A percentile compares a stretch with the other conserved stretches of the same genome.
These are phyloP conservation scores for Metalampra italica DNA, from an alignment of 2,888 invertebrate species.

Conservation along the genomic window DNA sequence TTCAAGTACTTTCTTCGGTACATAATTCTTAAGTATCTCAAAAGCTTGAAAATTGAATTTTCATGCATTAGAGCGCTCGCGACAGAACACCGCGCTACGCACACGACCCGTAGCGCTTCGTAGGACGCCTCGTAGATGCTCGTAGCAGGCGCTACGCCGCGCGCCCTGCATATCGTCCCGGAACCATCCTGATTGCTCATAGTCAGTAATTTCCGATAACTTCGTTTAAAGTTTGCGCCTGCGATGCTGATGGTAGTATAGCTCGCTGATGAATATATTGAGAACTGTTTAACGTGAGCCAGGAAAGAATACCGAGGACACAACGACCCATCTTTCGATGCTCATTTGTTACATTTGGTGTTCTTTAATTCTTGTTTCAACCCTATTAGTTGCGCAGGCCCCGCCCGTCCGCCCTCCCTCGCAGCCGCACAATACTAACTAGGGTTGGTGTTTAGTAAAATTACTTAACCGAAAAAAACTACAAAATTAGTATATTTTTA, in stretches of 20 bases:
- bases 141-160: conserved; percentile 15
- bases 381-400: too few relatives aligned
- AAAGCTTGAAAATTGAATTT: conserved; percentile 4
- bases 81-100: not conserved
- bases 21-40: conserved; percentile 5
- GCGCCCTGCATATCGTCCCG: conserved; percentile 13
- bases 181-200: conserved; percentile 29
- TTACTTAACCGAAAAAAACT: too few relatives aligned
- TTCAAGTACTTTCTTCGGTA: not conserved
- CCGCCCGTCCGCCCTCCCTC: too few relatives aligned
- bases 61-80: not conserved
- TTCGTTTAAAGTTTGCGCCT: conserved; percentile 12
- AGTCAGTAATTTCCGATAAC: conserved; percentile 20
- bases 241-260: not conserved
- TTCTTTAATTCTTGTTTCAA: too few relatives aligned
- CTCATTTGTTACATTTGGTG: too few relatives aligned
- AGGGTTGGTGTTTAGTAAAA: too few relatives aligned
- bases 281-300: too few relatives aligned
- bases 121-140: conserved; percentile 16
- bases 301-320: too few relatives aligned
- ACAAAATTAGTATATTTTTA: too few relatives aligned
- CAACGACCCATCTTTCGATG: too few relatives aligned
- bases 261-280: not conserved
- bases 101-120: conserved; percentile 13
- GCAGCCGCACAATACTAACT: too few relatives aligned